phyloP scores from a whole-genome alignment of 2,113 vertebrate species.

The Rafetus swinhoei region DNA sequence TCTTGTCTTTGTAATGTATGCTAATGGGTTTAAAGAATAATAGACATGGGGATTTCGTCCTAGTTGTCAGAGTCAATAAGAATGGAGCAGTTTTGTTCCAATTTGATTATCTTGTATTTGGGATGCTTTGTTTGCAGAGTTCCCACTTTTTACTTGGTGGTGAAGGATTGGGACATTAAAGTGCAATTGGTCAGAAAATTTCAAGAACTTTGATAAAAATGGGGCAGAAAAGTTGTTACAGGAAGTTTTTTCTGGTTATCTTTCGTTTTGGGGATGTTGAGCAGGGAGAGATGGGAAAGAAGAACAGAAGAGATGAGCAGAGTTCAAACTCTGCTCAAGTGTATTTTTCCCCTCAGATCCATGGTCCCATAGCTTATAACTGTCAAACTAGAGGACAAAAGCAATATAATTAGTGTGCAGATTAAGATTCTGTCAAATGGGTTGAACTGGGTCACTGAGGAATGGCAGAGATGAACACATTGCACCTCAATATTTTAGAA shows the following conservation, averaged over 20 bases:
- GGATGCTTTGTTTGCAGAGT: neutral
- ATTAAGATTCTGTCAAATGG: neutral
- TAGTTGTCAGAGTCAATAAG: rapidly evolving
- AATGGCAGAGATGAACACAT: neutral
- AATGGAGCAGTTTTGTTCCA: neutral
- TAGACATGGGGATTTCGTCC: neutral
- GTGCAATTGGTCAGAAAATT: rapidly evolving
- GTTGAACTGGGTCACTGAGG: neutral
- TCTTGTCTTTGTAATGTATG: neutral
- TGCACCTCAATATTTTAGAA: neutral
- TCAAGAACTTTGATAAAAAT: neutral
- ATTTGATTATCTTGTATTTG: neutral
- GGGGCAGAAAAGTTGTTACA: rapidly evolving
- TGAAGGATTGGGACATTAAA: neutral
- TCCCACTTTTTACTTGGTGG: neutral
- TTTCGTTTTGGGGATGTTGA: neutral
- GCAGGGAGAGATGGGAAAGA: neutral
- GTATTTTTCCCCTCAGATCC: neutral
- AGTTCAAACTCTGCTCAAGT: neutral
- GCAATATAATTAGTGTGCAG: neutral
- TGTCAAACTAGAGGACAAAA: neutral
- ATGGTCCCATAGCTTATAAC: neutral
- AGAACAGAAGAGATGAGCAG: neutral
- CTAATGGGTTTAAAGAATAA: neutral
- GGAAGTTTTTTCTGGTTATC: neutral